Conservation (phyloP, 2,797 vertebrate species). For the Florisuga fusca region DNA sequence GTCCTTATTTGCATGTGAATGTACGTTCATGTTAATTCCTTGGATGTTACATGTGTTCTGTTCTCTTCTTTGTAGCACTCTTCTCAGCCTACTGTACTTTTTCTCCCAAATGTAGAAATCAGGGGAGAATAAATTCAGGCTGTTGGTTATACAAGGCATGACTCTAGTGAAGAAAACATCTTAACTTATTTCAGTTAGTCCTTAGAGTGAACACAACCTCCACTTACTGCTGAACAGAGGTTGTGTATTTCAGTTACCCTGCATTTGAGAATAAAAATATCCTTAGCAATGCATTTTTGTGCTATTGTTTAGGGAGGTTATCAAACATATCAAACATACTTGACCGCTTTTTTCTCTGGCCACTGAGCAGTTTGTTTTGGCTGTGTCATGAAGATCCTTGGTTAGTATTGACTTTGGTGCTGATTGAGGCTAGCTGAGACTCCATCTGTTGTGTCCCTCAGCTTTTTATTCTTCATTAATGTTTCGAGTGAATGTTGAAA, state of each 20-base stretch:
- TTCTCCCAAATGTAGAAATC: not conserved
- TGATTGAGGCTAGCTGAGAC: not conserved
- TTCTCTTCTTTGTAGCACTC: not conserved
- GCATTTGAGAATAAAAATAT: constrained; percentile 2
- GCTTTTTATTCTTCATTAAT: not conserved
- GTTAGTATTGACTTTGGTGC: not conserved
- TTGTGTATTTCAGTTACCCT: not conserved
- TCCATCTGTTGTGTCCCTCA: not conserved
- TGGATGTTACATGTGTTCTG: not conserved
- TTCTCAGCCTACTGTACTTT: not conserved
- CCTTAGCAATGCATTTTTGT: constrained; percentile 38
- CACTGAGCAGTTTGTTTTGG: constrained; percentile 44
- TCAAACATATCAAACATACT: not conserved
- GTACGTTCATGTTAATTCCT: not conserved
- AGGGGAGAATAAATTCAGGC: not conserved
- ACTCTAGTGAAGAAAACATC: not conserved
- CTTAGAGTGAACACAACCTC: not conserved
- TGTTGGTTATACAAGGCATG: not conserved
- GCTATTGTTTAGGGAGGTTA: constrained; percentile 22
- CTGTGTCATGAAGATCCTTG: not conserved
- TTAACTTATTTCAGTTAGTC: not conserved
- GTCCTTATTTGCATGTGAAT: not conserved
- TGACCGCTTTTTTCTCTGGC: constrained; percentile 12
- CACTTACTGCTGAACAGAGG: not conserved
- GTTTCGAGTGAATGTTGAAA: not conserved